A percentile compares a stretch with the other conserved stretches of the same genome.
Conservation (phyloP, 2,888 invertebrate species). For the Phaonia tiefii region DNA sequence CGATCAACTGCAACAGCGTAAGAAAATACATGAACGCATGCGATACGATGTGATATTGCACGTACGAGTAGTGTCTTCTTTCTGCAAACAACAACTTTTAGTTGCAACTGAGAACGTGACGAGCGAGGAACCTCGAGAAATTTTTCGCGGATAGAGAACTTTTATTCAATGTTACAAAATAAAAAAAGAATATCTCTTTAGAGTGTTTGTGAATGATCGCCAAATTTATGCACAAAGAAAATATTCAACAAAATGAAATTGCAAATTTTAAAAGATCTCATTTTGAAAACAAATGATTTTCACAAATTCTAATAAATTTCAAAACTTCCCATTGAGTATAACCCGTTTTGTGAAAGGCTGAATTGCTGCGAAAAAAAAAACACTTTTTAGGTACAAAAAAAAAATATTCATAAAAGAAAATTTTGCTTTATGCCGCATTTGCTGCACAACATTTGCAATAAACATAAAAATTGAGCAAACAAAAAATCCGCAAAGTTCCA, state of each 20-base stretch:
- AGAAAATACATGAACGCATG: constrained; percentile 62
- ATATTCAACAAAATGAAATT: constrained; percentile 6
- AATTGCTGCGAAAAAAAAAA: neutral
- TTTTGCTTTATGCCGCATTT: constrained; percentile 38
- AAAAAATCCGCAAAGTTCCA: constrained; percentile 31
- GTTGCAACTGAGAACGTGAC: constrained; percentile 64
- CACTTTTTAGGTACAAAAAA: constrained; percentile 1
- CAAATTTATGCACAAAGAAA: constrained; percentile 9
- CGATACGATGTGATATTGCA: neutral
- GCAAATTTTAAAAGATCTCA: constrained; percentile 4
- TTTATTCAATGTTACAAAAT: too few species aligned
- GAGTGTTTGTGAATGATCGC: constrained; percentile 12
- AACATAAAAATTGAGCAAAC: constrained; percentile 17
- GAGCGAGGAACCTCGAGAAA: constrained; percentile 52
- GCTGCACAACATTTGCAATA: neutral
- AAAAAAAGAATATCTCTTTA: too few species aligned
- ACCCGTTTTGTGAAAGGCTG: neutral
- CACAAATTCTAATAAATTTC: neutral
- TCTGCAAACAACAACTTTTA: constrained; percentile 61
- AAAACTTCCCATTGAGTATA: neutral
- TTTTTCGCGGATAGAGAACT: constrained; percentile 52
- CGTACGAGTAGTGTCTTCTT: constrained; percentile 51
- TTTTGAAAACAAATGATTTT: neutral
- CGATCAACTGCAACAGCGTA: constrained; percentile 39
- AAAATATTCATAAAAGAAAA: constrained; percentile 34